Percentiles rank a stretch among this genome's conserved stretches.
Conservation (phyloP, 2,113 vertebrate genomes). For the Halichoerus grypus region DNA sequence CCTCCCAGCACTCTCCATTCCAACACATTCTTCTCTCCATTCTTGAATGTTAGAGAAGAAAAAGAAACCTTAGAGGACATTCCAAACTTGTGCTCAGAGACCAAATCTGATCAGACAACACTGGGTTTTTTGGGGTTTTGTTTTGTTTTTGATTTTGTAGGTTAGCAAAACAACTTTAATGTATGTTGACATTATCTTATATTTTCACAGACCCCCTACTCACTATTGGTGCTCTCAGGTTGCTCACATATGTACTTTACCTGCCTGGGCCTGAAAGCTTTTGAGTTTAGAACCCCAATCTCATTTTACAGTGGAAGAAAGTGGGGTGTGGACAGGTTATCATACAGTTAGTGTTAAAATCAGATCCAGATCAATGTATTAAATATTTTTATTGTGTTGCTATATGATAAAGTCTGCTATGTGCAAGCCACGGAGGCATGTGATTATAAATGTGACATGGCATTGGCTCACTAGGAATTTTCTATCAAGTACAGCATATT, state of each 20-base stretch:
- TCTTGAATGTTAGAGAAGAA: not conserved
- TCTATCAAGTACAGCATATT: not conserved
- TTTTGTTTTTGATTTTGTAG: too few species aligned
- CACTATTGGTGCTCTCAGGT: not conserved
- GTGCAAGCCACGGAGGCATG: fast-evolving
- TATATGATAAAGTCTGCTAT: not conserved
- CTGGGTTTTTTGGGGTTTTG: too few species aligned
- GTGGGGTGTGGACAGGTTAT: not conserved
- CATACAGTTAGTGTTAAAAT: not conserved
- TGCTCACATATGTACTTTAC: not conserved
- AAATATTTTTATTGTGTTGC: not conserved
- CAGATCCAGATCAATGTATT: not conserved
- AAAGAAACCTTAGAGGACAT: not conserved
- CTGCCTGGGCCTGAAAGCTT: not conserved
- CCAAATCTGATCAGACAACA: too few species aligned
- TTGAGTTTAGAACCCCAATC: not conserved
- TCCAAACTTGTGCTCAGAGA: not conserved
- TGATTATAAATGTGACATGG: not conserved
- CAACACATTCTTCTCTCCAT: not conserved
- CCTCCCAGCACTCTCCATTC: not conserved
- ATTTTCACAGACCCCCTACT: not conserved
- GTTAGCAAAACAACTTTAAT: too few species aligned
- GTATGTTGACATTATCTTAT: too few species aligned
- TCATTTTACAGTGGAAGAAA: not conserved
- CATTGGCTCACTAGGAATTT: not conserved